Evolutionary conservation across 2,113 vertebrate genomes (phyloP).

Genomic region (Triplophysa tibetana): DNA sequence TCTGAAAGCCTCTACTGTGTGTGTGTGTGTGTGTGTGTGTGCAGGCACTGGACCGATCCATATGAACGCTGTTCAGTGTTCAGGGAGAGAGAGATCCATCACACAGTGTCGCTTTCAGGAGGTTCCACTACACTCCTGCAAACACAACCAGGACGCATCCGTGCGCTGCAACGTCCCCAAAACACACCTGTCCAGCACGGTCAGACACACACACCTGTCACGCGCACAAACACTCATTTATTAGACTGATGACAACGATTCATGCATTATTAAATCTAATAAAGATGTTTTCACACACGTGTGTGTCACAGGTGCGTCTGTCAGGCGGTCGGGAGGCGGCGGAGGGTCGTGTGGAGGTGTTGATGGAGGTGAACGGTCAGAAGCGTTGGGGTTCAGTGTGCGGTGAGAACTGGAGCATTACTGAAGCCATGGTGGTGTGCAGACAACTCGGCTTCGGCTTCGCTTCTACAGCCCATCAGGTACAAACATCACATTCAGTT

Average conservation of each 20-base stretch:
- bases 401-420: slow-evolving; percentile 92
- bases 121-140: slow-evolving; percentile 76
- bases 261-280: no score
- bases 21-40: slow-evolving; percentile 36
- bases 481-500: slow-evolving; percentile 62
- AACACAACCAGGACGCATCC: slow-evolving; percentile 82
- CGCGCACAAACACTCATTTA: neutral
- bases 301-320: slow-evolving; percentile 81
- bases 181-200: slow-evolving; percentile 79
- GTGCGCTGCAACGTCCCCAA: slow-evolving; percentile 90
- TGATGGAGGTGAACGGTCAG: slow-evolving; percentile 77
- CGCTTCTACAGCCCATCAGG: slow-evolving; percentile 79
- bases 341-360: slow-evolving; percentile 91
- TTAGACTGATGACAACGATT: no score
- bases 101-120: slow-evolving; percentile 78
- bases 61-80: slow-evolving; percentile 87
- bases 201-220: slow-evolving; percentile 58
- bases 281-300: neutral
- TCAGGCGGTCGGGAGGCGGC: slow-evolving; percentile 79
- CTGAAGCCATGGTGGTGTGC: slow-evolving; percentile 93
- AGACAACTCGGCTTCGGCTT: slow-evolving; percentile 92
- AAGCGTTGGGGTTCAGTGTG: slow-evolving; percentile 87
- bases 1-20: neutral
- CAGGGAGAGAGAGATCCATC: slow-evolving; percentile 80
- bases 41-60: slow-evolving; percentile 92